Evolutionary conservation across 2,797 vertebrate species (phyloP).

Genomic region (Vultur gryphus): DNA sequence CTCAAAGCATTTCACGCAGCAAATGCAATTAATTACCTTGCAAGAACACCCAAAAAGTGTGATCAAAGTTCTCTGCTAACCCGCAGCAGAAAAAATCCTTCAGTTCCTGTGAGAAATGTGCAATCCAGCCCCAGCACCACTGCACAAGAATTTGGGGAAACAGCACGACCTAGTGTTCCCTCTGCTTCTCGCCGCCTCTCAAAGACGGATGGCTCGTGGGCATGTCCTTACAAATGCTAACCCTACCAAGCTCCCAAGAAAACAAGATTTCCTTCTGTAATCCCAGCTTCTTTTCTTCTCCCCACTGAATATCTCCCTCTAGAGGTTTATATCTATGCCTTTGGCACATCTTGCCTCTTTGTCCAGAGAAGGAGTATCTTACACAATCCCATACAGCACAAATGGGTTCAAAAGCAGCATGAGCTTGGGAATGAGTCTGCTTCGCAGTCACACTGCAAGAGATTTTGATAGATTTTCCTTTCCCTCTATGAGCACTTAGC

Average conservation of each 20-base stretch:
- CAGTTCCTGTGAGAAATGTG: not conserved
- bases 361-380: not conserved
- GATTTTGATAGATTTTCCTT: not conserved
- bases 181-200: not conserved
- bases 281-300: not conserved
- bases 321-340: not conserved
- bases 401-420: not conserved
- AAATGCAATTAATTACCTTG: constrained; percentile 13
- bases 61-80: not conserved
- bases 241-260: not conserved
- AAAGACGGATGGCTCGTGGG: not conserved
- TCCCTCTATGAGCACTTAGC: not conserved
- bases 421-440: not conserved
- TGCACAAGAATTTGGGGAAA: constrained; percentile 31
- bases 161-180: constrained; percentile 68
- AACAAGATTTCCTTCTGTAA: not conserved
- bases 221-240: not conserved
- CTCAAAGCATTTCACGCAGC: not conserved
- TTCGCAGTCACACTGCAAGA: not conserved
- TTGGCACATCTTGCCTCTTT: not conserved
- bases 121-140: not conserved
- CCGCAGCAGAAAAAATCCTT: not conserved
- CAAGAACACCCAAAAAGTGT: not conserved
- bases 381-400: not conserved
- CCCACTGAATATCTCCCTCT: not conserved